Conservation (phyloP, 2,888 invertebrate genomes). For the Rhyacophila evoluta region DNA sequence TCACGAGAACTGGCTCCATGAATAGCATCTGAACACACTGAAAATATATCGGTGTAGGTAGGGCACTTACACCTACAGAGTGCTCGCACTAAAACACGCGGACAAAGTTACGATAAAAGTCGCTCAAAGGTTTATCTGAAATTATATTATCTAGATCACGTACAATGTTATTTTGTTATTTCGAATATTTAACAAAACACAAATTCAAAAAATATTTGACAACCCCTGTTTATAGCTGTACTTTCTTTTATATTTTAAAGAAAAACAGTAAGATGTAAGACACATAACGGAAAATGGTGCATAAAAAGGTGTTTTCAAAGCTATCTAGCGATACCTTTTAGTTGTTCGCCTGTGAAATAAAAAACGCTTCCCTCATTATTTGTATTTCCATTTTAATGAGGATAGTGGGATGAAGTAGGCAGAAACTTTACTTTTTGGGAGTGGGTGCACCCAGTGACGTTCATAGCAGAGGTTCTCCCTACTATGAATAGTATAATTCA, state of each 20-base stretch:
- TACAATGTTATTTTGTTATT: no score
- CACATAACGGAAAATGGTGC: background rate
- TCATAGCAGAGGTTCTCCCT: no score
- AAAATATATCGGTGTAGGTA: no score
- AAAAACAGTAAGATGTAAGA: background rate
- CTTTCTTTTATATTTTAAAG: background rate
- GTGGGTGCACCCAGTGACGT: background rate
- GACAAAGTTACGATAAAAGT: no score
- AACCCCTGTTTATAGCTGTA: background rate
- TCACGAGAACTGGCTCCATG: no score
- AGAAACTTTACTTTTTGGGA: background rate
- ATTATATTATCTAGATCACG: no score
- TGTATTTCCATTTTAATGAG: slow-evolving; percentile 24
- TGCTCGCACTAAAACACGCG: no score
- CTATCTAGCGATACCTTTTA: background rate
- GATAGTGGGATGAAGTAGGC: background rate
- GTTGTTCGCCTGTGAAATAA: slow-evolving; percentile 4
- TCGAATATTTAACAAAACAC: no score
- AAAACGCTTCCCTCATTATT: slow-evolving; percentile 9
- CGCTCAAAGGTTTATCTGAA: no score
- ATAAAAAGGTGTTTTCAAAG: background rate
- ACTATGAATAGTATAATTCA: no score
- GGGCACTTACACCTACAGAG: no score
- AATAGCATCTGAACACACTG: no score
- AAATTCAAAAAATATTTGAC: slow-evolving; percentile 1